These are phyloP conservation scores for Bufo gargarizans DNA, from an alignment of 2,113 vertebrate genomes.

Conservation along the genomic window DNA sequence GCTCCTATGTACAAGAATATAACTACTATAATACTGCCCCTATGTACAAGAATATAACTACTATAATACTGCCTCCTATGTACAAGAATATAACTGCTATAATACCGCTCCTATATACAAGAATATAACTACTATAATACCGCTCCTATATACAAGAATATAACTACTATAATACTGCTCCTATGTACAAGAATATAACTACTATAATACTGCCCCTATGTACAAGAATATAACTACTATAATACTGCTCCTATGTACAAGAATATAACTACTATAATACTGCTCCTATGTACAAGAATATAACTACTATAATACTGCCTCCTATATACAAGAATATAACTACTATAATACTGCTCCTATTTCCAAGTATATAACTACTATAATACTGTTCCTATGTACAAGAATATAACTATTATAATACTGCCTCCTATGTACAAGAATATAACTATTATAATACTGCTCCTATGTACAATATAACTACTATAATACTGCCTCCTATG, in stretches of 20 bases:
- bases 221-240: constrained; percentile 4
- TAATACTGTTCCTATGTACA: not conserved
- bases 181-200: too few relatives aligned
- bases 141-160: not conserved
- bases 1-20: constrained; percentile 4
- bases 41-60: constrained; percentile 10
- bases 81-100: not conserved
- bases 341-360: not conserved
- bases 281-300: not conserved
- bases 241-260: not conserved
- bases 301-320: not conserved
- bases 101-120: not conserved
- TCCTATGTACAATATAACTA: constrained; percentile 12
- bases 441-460: too few relatives aligned
- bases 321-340: not conserved
- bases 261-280: constrained; percentile 3
- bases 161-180: not conserved
- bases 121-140: too few relatives aligned
- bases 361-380: too few relatives aligned
- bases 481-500: not conserved
- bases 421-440: not conserved
- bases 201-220: not conserved
- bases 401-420: constrained; percentile 8
- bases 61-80: constrained; percentile 7
- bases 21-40: constrained; percentile 6